These are phyloP conservation scores for Mormyrops boulengeri DNA, from an alignment of 2,797 vertebrate genomes.

Conservation along the genomic window DNA sequence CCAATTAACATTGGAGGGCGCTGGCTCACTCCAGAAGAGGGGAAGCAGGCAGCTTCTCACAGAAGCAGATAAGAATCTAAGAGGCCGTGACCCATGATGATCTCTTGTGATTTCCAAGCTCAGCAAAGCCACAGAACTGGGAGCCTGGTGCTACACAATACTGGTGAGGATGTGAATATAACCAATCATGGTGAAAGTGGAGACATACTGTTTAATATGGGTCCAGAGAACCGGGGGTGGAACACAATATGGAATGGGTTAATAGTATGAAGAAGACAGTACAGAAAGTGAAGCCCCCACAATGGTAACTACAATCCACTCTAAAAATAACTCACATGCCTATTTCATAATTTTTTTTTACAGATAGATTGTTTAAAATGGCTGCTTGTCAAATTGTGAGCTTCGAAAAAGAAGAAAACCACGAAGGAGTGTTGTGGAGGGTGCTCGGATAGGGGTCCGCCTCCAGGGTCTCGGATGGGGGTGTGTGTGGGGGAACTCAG, in stretches of 20 bases:
- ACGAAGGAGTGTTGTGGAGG: not conserved
- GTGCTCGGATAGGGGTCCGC: not conserved
- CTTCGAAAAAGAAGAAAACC: not conserved
- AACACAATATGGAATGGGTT: not conserved
- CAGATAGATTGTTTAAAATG: not conserved
- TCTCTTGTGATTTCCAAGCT: not conserved
- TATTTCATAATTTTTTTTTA: not conserved
- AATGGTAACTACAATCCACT: not conserved
- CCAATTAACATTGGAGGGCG: not conserved
- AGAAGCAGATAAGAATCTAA: not conserved
- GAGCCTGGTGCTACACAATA: not conserved
- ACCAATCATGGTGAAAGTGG: not conserved
- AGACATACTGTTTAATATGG: not conserved
- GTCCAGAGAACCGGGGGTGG: not conserved
- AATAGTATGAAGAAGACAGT: not conserved
- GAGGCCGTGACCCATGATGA: not conserved
- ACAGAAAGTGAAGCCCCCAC: not conserved
- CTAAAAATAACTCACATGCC: not conserved
- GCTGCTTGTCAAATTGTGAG: not conserved
- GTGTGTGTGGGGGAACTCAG: not conserved
- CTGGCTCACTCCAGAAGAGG: not conserved
- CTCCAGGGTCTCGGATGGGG: not conserved
- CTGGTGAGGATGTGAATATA: not conserved
- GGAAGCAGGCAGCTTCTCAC: not conserved
- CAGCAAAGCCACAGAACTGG: not conserved